These are phyloP conservation scores for Macropodus opercularis DNA, from an alignment of 2,797 vertebrate species.

Conservation along the genomic window DNA sequence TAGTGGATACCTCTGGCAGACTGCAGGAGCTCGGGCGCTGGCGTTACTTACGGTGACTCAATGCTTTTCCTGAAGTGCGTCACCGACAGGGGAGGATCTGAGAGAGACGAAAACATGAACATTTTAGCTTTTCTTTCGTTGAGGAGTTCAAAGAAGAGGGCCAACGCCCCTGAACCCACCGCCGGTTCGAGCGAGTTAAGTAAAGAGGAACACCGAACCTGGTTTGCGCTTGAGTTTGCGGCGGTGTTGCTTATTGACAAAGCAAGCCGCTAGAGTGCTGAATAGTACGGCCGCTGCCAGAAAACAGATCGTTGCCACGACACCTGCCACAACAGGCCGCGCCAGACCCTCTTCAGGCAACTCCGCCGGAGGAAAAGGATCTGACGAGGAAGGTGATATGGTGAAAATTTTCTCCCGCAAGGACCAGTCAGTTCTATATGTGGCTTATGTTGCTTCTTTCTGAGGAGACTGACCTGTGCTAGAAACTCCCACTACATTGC, in stretches of 20 bases:
- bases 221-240: slow-evolving; percentile 98
- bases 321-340: slow-evolving; percentile 95
- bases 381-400: slow-evolving; percentile 69
- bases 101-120: slow-evolving; percentile 67
- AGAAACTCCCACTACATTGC: slow-evolving; percentile 97
- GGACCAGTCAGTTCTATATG: not conserved
- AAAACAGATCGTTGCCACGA: slow-evolving; percentile 98
- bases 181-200: not conserved
- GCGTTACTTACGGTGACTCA: slow-evolving; percentile 97
- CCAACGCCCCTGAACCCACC: too few species aligned
- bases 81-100: slow-evolving; percentile 98
- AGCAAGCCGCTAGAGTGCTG: slow-evolving; percentile 97
- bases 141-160: not conserved
- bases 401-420: slow-evolving; percentile 1
- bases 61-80: slow-evolving; percentile 99
- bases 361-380: slow-evolving; percentile 93
- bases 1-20: slow-evolving; percentile 52
- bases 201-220: slow-evolving; percentile 81
- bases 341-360: slow-evolving; percentile 95
- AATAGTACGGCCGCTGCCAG: slow-evolving; percentile 97
- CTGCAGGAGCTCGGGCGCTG: slow-evolving; percentile 25
- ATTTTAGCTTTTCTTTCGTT: slow-evolving; percentile 40
- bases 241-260: slow-evolving; percentile 98
- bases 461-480: slow-evolving; percentile 88
- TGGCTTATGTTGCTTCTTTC: not conserved